These are phyloP conservation scores for Cyclophora punctaria DNA, from an alignment of 2,888 invertebrate species.

Conservation along the genomic window DNA sequence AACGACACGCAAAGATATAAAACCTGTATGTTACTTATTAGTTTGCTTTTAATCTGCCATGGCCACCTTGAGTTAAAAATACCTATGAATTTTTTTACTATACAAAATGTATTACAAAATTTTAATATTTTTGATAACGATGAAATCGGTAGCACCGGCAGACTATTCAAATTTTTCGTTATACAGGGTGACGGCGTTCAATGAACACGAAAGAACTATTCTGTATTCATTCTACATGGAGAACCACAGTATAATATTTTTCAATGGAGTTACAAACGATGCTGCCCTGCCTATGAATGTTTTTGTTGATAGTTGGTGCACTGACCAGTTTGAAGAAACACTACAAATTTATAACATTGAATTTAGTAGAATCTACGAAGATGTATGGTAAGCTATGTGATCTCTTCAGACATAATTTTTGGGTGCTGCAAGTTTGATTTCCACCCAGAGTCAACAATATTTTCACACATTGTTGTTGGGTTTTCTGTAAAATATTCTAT, in stretches of 20 bases:
- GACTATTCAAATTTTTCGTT: constrained; percentile 25
- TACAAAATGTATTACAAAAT: background rate
- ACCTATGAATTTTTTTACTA: background rate
- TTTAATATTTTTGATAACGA: constrained; percentile 2
- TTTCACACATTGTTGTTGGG: background rate
- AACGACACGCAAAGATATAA: no score
- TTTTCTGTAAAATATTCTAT: background rate
- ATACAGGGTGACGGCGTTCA: constrained; percentile 53
- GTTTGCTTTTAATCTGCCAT: background rate
- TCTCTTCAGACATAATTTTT: no score
- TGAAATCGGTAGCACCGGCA: background rate
- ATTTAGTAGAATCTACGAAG: constrained; percentile 21
- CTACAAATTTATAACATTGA: constrained; percentile 40
- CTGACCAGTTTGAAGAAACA: constrained; percentile 31
- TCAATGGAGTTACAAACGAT: constrained; percentile 55
- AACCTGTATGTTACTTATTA: no score
- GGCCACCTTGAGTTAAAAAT: background rate
- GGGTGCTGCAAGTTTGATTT: background rate
- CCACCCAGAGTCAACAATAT: no score
- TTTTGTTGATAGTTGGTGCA: constrained; percentile 29
- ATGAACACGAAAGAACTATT: constrained; percentile 38
- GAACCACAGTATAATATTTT: constrained; percentile 32
- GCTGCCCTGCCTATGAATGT: constrained; percentile 52
- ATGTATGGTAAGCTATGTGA: constrained; percentile 26
- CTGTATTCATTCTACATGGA: constrained; percentile 35